Evolutionary conservation across 1,140 invertebrate genomes (phyloP), one percentile per base, ranked within the genome.

Genomic region (Drosophila eugracilis): DNA sequence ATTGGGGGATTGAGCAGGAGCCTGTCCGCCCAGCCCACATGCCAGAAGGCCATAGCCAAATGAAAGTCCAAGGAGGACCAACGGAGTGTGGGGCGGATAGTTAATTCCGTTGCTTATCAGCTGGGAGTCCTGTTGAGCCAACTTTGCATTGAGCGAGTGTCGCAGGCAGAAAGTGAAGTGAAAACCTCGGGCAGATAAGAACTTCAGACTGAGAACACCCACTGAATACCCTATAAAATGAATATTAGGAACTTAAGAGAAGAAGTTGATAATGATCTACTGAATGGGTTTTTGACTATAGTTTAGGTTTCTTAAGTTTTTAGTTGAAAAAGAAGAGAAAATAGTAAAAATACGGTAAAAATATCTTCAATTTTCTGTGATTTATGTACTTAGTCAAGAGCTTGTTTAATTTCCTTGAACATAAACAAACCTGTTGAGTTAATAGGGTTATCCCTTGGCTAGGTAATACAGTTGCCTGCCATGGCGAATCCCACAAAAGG

Each of bases 61-160:
- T 17, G 44, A 41, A 37, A 42, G 15, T 7, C 14, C 6, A 14
- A 15, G 15, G n/a, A 12, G 24, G 28, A 15, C 24, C 21, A 21
- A 12, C n/a, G 17, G 28, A 24, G 10, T 1, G 34, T 22, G 12
- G 45, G 30, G 30, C 30, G 30, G 50, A 48, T 48, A 59, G 67
- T 71, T 72, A 72, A 72, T 72, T 72, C 47, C 54, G 47, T 69
- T 72, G 41, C 69, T 72, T 72, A 72, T 72, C 69, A 72, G 69
- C 54, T 45, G 54, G 32, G 37, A 44, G 44, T 47, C 44, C 41
- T 49, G 54, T 59, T 59, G 53, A 32, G 28, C 54, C 57, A 72
- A 72, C 67, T 60, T 47, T 72, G 69, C 37, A 71, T 71, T 59
- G 69, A 55, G 63, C 36, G 58, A 32, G 52, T 70, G 69, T 73